Base-by-base conservation (phyloP, 35 echinoderm and acorn worm genomes). In the Ophioderma brevispina region DNA sequence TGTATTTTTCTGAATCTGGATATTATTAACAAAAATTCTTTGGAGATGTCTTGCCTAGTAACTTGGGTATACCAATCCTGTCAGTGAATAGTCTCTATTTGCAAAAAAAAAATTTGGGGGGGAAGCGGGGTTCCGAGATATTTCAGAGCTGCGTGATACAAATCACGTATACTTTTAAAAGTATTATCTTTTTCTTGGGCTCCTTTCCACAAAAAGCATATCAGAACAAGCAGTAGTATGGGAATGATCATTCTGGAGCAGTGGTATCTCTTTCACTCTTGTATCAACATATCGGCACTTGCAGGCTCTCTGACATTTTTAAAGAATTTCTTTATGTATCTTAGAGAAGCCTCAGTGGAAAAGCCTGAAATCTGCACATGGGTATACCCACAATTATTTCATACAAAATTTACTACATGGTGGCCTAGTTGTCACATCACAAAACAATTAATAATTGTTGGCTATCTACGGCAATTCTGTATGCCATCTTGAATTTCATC, bases 371-470 rank as follows among this genome's bases (percentile, higher is more conserved):
- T 4, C 3, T 85, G 31, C 21, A 85, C 50, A 33, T 36, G 19
- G 36, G 49, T 64, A 59, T 36, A 85, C 14, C 63, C 42, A 36
- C 10, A 13, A 64, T n/a, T 85, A 25, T 28, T 25, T 36, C 0
- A 0, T 64, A 33, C 25, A 37, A 13, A 17, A 70, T 59, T 8
- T 75, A 32, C 21, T 14, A 59, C 63, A 52, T 55, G n/a, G 36
- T 37, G 52, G 82, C n/a, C 82, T 14, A 18, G 46, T 85, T 18
- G 82, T 85, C 32, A 85, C 82, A 85, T 64, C 10, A 85, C 52
- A 33, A 63, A 63, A 14, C 31, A 70, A 25, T n/a, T n/a, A 36
- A 33, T 0, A 85, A 55, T 1, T 70, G 59, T 13, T 19, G 55
- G 43, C 35, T 85, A 37, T 37, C 33, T 33, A 32, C 38, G 33